Conservation (phyloP, 1,140 invertebrate species). For the Drosophila miranda region DNA sequence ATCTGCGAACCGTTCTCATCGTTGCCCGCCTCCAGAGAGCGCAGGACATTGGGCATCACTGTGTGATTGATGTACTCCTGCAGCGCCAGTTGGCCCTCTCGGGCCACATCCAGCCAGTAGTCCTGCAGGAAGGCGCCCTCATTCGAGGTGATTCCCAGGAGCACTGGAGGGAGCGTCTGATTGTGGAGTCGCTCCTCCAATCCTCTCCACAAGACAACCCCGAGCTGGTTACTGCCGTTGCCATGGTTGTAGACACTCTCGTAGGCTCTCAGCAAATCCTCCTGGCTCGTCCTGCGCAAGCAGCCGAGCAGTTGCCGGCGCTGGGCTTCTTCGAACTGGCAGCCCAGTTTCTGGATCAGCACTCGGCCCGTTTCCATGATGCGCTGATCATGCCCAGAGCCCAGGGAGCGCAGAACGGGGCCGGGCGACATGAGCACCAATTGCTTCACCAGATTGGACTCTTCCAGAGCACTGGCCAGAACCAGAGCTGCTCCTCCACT, state of each 20-base stretch:
- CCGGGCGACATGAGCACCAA: constrained; percentile 89
- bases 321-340: constrained; percentile 80
- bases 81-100: constrained; percentile 83
- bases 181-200: constrained; percentile 69
- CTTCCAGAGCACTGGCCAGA: constrained; percentile 35
- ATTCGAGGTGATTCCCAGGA: constrained; percentile 82
- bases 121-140: constrained; percentile 85
- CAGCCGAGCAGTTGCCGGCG: constrained; percentile 83
- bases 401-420: constrained; percentile 82
- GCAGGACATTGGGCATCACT: constrained; percentile 83
- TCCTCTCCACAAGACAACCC: constrained; percentile 84
- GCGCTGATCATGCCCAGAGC: constrained; percentile 65
- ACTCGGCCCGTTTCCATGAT: constrained; percentile 83
- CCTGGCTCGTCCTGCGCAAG: constrained; percentile 84
- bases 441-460: constrained; percentile 16
- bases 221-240: constrained; percentile 84
- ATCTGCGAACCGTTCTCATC: constrained; percentile 55
- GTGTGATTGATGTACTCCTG: constrained; percentile 83
- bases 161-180: constrained; percentile 66
- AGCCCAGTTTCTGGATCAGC: constrained; percentile 84
- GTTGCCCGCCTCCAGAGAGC: constrained; percentile 38
- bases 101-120: constrained; percentile 83
- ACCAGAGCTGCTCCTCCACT: constrained; percentile 64
- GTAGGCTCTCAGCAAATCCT: constrained; percentile 85
- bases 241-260: constrained; percentile 84